Base-by-base conservation (phyloP, 1,140 invertebrate species). In the Achatina immaculata region DNA sequence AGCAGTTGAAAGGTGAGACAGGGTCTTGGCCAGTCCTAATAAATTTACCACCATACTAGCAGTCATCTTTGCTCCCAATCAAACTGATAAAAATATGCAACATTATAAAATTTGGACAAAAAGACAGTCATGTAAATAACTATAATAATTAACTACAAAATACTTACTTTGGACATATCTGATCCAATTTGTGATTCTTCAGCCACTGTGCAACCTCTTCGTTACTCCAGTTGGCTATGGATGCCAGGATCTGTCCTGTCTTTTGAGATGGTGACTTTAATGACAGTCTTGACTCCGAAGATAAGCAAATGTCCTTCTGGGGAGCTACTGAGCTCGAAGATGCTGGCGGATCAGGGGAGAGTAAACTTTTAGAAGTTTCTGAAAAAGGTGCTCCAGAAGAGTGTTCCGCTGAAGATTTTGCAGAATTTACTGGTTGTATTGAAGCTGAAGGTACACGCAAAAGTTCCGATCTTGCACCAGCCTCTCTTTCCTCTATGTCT, bases 161-260 rank as follows among this genome's bases (percentile, higher is more conserved):
- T 74, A 9, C 72, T 74, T 51, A 74, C 72, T 74, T 74, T 3
- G 40, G 40, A 21, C 72, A 74, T 48, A 74, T 36, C 11, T 36
- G 28, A 36, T 74, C 72, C 72, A 74, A 31, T 11, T 74, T 9
- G 31, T 74, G 42, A 31, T 74, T 74, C 21, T 36, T 51, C 4
- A 74, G 72, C 72, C 72, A 74, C 16, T 51, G 28, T 3, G 43
- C 34, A 2, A 74, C 72, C 31, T 74, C 72, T 28, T 24, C 43
- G 21, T 45, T 16, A 36, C 28, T 74, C 72, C 72, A 74, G 45
- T 21, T 42, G 19, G 43, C 72, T 28, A 74, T 31, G 36, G 72
- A 34, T 14, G 31, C 28, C 45, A 74, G 28, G n/a, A 74, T 24
- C 2, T 21, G 1, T 28, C 28, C 28, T 62, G 2, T 16, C 28